Evolutionary conservation across 2,888 invertebrate genomes (phyloP).

Genomic region (Harmothoe impar): DNA sequence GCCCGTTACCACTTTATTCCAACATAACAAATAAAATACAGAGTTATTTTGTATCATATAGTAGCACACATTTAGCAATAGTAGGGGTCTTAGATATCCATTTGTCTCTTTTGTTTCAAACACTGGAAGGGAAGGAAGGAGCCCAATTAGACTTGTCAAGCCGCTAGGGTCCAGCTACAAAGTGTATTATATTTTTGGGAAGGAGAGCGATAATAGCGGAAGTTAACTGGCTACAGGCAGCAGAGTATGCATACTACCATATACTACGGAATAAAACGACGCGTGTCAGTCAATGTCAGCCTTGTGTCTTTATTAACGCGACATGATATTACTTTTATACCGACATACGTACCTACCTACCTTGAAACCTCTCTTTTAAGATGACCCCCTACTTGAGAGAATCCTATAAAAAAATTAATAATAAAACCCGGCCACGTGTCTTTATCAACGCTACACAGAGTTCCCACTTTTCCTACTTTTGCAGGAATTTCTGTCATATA

Average conservation of each 20-base stretch:
- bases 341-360: too few relatives aligned
- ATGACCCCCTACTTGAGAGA: too few relatives aligned
- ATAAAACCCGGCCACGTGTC: too few relatives aligned
- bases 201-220: constrained; percentile 49
- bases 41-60: constrained; percentile 62
- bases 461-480: too few relatives aligned
- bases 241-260: constrained; percentile 60
- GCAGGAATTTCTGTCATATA: too few relatives aligned
- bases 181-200: constrained; percentile 63
- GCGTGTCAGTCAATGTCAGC: constrained; percentile 31
- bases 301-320: neutral
- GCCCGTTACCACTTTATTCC: constrained; percentile 57
- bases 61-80: constrained; percentile 60
- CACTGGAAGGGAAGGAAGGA: neutral
- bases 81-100: constrained; percentile 61
- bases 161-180: constrained; percentile 40
- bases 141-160: constrained; percentile 21
- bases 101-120: constrained; percentile 50
- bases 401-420: too few relatives aligned
- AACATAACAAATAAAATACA: constrained; percentile 3
- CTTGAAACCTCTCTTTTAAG: too few relatives aligned
- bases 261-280: constrained; percentile 58
- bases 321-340: too few relatives aligned
- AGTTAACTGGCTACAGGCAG: constrained; percentile 60
- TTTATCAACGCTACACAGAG: too few relatives aligned